Evolutionary conservation across 2,113 vertebrate genomes (phyloP), one percentile per base, ranked within the genome.

Genomic region (Muntiacus muntjak): DNA sequence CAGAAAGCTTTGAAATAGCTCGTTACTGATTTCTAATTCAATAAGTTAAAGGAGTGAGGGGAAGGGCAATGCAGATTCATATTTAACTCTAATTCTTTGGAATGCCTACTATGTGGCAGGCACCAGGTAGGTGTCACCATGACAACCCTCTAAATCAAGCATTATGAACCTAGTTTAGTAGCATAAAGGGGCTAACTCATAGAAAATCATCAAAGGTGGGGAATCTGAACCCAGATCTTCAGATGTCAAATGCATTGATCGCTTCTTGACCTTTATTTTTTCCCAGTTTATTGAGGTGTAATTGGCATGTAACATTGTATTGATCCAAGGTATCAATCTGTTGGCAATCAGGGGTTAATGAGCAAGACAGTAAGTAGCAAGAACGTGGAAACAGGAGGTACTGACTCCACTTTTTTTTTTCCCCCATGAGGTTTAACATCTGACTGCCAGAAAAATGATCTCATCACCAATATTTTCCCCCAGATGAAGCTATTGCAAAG

Each of bases 1-100:
- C 60, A 96, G 87, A 89, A 94, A 94, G 67, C 94, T 97, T 97
- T 98, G 84, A 97, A 98, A 92, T n/a, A 95, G 52, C 79, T 95
- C 92, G 87, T 93, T 96, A 95, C 84, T 96, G 87, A 90, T 54
- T 82, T 96, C 84, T 97, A 95, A 96, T 97, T 95, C 92, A 97
- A 88, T 87, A 95, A 97, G 54, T 26, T 95, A 40, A 97, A 92
- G 83, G 57, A 86, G 92, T 84, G 60, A 85, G 76, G 60, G n/a
- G n/a, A 78, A 93, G 40, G 74, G 28, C 74, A 89, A 83, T 23
- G 78, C 26, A 55, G 30, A 87, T 50, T 89, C 30, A 85, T 11
- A 86, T 57, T 97, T 79, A 89, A 86, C 71, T 93, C 8, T 33
- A 87, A 9, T 30, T 94, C 89, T 97, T 79, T 50, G 55, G 26